These are phyloP conservation scores for Oriolus oriolus DNA, from an alignment of 2,113 vertebrate genomes.

Conservation along the genomic window DNA sequence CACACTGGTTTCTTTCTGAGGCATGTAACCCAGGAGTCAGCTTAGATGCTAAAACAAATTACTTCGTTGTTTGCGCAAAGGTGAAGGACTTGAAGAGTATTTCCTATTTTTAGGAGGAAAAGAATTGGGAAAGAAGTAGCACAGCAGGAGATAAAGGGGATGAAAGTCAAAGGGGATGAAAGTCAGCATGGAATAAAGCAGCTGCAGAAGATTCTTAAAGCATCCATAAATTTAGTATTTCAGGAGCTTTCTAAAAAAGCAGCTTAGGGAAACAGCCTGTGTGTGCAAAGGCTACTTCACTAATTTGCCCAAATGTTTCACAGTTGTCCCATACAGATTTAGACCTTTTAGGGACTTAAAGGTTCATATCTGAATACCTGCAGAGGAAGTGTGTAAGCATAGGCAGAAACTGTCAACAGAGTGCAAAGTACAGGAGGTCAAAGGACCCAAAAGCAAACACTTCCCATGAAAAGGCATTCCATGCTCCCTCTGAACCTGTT, in stretches of 20 bases:
- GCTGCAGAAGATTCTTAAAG: neutral
- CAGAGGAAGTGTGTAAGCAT: neutral
- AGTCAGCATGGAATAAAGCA: neutral
- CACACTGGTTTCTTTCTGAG: neutral
- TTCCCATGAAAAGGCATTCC: neutral
- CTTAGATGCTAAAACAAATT: constrained; percentile 1
- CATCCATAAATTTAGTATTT: neutral
- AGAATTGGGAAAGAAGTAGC: neutral
- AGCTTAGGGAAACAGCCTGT: neutral
- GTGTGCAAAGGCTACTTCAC: neutral
- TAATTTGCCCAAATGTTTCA: neutral
- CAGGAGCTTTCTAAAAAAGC: neutral
- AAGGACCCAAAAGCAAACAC: neutral
- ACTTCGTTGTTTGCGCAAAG: constrained; percentile 14
- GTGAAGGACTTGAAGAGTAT: neutral
- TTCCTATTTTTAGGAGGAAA: constrained; percentile 8
- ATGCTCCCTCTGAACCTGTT: neutral
- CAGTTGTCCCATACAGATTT: neutral
- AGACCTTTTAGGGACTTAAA: neutral
- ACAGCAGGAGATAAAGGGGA: neutral
- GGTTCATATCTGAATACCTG: neutral
- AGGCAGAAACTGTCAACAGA: neutral
- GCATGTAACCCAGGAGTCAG: neutral
- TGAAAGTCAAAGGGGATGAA: neutral
- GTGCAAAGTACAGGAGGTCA: neutral